Percentiles rank a stretch among this genome's conserved stretches.
phyloP scores from a whole-genome alignment of 2,888 invertebrate genomes.

The Epinotia bilunana region DNA sequence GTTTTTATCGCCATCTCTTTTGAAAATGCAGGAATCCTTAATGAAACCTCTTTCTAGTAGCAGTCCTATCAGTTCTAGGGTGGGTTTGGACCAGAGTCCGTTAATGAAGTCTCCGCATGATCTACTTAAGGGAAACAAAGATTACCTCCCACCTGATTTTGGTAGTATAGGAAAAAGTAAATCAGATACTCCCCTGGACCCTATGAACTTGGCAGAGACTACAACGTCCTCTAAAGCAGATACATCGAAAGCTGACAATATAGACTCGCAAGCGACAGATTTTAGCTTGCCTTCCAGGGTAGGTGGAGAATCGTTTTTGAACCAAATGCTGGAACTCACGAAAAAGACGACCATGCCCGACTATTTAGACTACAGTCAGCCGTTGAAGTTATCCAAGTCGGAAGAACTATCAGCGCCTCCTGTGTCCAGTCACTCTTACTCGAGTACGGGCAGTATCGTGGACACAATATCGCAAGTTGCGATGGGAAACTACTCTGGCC shows the following conservation, averaged over 20 bases:
- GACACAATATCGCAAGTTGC: conserved; percentile 78
- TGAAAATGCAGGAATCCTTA: conserved; percentile 88
- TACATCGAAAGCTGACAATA: conserved; percentile 64
- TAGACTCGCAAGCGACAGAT: conserved; percentile 72
- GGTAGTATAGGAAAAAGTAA: conserved; percentile 82
- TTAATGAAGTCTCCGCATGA: conserved; percentile 80
- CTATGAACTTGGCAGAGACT: conserved; percentile 73
- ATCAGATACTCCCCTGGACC: conserved; percentile 75
- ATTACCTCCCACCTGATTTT: conserved; percentile 82
- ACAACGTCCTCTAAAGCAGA: conserved; percentile 82
- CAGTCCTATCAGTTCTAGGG: conserved; percentile 81
- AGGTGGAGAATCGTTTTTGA: conserved; percentile 78
- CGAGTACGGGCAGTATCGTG: conserved; percentile 70
- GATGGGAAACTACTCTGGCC: conserved; percentile 75
- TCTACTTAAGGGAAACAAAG: conserved; percentile 74
- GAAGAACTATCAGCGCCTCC: conserved; percentile 83
- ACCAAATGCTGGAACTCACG: conserved; percentile 82
- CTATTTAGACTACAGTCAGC: conserved; percentile 82
- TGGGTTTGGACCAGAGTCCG: conserved; percentile 73
- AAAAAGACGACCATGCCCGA: conserved; percentile 82
- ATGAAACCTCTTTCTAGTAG: conserved; percentile 85
- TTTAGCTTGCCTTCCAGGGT: conserved; percentile 79
- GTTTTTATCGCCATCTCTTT: conserved; percentile 89
- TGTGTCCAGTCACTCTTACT: conserved; percentile 77
- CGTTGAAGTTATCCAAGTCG: conserved; percentile 85